These are phyloP conservation scores for Dasyurus viverrinus DNA, from an alignment of 2,113 vertebrate genomes.

Conservation along the genomic window DNA sequence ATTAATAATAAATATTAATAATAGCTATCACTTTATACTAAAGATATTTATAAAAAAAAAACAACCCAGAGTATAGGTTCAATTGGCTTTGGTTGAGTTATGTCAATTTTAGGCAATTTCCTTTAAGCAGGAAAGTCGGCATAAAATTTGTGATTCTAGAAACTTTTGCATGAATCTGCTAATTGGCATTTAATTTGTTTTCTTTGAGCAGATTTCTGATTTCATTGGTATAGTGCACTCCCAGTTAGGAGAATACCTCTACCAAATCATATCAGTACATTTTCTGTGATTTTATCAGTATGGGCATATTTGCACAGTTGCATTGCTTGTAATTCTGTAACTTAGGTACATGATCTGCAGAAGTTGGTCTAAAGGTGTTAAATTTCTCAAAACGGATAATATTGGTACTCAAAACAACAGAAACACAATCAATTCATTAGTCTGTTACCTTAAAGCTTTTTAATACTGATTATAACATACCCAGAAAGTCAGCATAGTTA, in stretches of 20 bases:
- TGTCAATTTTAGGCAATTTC: not conserved
- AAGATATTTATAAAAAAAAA: not conserved
- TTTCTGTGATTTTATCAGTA: not conserved
- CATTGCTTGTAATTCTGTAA: too few species aligned
- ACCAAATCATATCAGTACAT: not conserved
- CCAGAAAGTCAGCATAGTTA: too few species aligned
- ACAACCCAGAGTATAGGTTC: not conserved
- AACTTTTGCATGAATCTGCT: not conserved
- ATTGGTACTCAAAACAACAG: too few species aligned
- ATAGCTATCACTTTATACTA: not conserved
- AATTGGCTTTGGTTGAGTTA: not conserved
- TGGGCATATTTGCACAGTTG: too few species aligned
- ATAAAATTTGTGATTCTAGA: not conserved
- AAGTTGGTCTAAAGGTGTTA: too few species aligned
- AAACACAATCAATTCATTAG: too few species aligned
- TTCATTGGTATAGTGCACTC: not conserved
- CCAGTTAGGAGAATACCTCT: not conserved
- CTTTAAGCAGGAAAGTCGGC: not conserved
- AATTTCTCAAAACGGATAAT: too few species aligned
- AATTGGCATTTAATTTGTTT: not conserved
- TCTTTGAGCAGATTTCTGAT: not conserved
- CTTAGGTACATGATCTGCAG: too few species aligned
- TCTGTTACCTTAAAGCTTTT: too few species aligned
- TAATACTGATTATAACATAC: too few species aligned
- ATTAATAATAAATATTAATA: too few species aligned